Conservation (phyloP, 2,113 vertebrate species). For the Dipodomys spectabilis region DNA sequence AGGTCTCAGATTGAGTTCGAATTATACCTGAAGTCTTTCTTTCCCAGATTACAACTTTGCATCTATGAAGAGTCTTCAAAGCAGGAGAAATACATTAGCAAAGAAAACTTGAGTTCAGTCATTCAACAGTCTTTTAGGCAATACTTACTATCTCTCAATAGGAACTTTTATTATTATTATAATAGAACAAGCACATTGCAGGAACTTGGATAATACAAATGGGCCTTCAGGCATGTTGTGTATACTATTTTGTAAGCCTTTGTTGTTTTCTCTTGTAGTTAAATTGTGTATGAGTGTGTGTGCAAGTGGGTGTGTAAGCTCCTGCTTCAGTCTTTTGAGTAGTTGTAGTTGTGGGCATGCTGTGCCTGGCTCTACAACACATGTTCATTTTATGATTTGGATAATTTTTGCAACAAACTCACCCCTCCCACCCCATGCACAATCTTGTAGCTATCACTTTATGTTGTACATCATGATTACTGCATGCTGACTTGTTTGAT, state of each 20-base stretch:
- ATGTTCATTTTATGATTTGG: not conserved
- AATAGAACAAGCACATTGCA: not conserved
- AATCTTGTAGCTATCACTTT: not conserved
- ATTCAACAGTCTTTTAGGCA: conserved; percentile 4
- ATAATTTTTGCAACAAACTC: not conserved
- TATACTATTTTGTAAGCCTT: not conserved
- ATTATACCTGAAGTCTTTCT: conserved; percentile 5
- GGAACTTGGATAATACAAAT: conserved; percentile 13
- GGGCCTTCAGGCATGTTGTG: not conserved
- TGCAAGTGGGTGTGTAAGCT: too few relatives aligned
- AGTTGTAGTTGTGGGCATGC: not conserved
- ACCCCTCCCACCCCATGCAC: too few relatives aligned
- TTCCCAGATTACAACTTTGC: not conserved
- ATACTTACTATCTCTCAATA: not conserved
- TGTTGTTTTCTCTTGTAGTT: not conserved
- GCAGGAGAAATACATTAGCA: not conserved
- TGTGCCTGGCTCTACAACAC: too few relatives aligned
- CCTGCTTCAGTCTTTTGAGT: not conserved
- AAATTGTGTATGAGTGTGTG: not conserved
- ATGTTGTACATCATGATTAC: not conserved
- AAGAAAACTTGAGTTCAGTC: not conserved
- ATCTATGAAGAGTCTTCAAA: not conserved
- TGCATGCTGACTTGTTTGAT: not conserved
- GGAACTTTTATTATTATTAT: not conserved
- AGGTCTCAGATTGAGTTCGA: not conserved